Conservation (phyloP, 1,140 invertebrate species). For the Bombus sylvicola region DNA sequence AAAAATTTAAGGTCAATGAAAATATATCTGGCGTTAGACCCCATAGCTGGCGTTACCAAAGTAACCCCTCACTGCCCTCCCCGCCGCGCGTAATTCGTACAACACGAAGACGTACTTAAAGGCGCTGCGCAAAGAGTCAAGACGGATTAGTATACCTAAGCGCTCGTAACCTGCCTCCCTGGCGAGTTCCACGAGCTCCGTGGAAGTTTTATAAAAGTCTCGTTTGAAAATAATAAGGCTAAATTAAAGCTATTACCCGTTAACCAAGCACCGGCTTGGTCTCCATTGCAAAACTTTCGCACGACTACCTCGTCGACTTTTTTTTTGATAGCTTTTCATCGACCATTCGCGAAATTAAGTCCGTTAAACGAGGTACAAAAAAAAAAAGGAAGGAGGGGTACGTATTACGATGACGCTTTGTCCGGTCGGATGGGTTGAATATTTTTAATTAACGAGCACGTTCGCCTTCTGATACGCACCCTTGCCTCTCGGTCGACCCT, state of each 20-base stretch:
- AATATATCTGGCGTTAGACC: neutral
- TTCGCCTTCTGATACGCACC: neutral
- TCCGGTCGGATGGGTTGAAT: slow-evolving; percentile 36
- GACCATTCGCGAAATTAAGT: slow-evolving; percentile 35
- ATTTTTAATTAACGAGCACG: slow-evolving; percentile 60
- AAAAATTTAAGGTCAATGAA: slow-evolving; percentile 44
- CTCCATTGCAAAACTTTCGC: slow-evolving; percentile 60
- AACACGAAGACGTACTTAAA: slow-evolving; percentile 13
- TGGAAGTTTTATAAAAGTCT: slow-evolving; percentile 60
- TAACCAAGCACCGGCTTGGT: slow-evolving; percentile 40
- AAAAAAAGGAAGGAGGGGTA: neutral
- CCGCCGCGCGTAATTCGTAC: no score
- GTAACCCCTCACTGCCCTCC: no score
- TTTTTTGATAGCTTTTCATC: slow-evolving; percentile 43
- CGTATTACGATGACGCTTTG: slow-evolving; percentile 16
- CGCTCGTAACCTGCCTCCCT: slow-evolving; percentile 5
- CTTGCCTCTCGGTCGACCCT: neutral
- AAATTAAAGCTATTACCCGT: slow-evolving; percentile 67
- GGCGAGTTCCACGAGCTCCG: neutral
- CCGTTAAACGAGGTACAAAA: slow-evolving; percentile 35
- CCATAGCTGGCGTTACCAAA: neutral
- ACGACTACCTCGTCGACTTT: slow-evolving; percentile 8
- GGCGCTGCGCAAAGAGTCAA: neutral
- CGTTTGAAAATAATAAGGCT: slow-evolving; percentile 64
- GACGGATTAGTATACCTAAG: slow-evolving; percentile 52